Evolutionary conservation across 2,888 invertebrate species (phyloP).

Genomic region (Sminthurides aquaticus): DNA sequence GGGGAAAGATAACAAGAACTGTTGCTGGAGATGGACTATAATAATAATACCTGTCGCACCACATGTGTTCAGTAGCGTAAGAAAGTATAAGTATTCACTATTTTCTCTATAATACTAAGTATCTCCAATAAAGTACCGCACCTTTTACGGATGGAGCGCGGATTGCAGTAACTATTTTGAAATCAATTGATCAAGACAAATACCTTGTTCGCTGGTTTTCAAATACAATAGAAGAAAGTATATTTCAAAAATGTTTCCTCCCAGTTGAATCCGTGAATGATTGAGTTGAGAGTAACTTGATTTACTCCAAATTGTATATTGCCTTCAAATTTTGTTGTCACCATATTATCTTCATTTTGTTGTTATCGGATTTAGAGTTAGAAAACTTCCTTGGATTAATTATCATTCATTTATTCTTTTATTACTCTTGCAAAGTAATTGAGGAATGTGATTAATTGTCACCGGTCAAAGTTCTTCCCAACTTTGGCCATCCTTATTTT

Average conservation of each 20-base stretch:
- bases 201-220: not conserved
- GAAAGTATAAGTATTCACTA: slow-evolving; percentile 4
- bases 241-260: too few relatives aligned
- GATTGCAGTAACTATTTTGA: not conserved
- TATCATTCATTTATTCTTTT: too few relatives aligned
- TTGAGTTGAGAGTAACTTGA: too few relatives aligned
- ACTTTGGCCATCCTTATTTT: too few relatives aligned
- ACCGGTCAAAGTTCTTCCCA: too few relatives aligned
- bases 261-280: too few relatives aligned
- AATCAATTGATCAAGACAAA: not conserved
- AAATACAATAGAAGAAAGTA: not conserved
- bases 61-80: slow-evolving; percentile 3
- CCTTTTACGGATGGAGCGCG: not conserved
- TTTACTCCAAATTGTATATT: too few relatives aligned
- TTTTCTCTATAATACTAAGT: slow-evolving; percentile 4
- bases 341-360: too few relatives aligned
- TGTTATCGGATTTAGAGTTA: too few relatives aligned
- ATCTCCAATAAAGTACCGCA: not conserved
- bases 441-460: too few relatives aligned
- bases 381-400: too few relatives aligned
- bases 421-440: not conserved
- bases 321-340: too few relatives aligned
- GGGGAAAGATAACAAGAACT: not conserved
- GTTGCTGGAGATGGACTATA: not conserved
- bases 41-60: not conserved